phyloP scores from a whole-genome alignment of 2,888 invertebrate genomes.

The Lithophane semibrunnea region DNA sequence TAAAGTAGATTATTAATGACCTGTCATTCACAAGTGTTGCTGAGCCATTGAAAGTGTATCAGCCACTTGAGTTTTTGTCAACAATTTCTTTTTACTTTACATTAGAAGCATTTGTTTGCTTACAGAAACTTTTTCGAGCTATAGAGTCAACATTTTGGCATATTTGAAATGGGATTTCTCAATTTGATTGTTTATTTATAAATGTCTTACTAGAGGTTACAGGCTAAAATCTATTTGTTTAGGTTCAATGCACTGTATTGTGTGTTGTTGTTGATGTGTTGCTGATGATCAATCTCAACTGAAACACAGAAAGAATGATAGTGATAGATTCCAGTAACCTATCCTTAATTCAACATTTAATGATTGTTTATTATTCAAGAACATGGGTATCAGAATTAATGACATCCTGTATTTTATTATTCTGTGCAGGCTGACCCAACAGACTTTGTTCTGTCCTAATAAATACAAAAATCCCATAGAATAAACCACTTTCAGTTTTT shows the following conservation, averaged over 20 bases:
- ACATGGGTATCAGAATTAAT: background rate
- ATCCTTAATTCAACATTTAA: background rate
- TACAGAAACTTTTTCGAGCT: background rate
- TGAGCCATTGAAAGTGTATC: constrained; percentile 38
- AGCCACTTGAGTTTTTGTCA: constrained; percentile 40
- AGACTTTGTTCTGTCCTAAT: background rate
- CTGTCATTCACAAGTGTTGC: constrained; percentile 32
- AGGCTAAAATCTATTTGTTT: constrained; percentile 1
- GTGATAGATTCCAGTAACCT: background rate
- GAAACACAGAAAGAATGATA: background rate
- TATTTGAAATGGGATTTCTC: constrained; percentile 29
- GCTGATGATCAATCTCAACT: background rate
- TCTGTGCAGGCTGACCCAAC: background rate
- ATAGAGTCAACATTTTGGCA: background rate
- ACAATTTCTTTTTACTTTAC: constrained; percentile 27
- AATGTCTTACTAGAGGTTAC: constrained; percentile 4
- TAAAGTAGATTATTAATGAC: constrained; percentile 52
- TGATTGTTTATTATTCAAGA: background rate
- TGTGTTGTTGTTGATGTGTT: background rate
- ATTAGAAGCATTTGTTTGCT: constrained; percentile 5
- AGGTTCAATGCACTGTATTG: background rate
- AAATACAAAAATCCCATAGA: too few species aligned
- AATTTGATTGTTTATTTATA: constrained; percentile 30
- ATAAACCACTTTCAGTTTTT: too few species aligned
- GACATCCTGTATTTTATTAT: background rate